Evolutionary conservation across 2,888 invertebrate species (phyloP).

Genomic region (Acanthosoma haemorrhoidale): DNA sequence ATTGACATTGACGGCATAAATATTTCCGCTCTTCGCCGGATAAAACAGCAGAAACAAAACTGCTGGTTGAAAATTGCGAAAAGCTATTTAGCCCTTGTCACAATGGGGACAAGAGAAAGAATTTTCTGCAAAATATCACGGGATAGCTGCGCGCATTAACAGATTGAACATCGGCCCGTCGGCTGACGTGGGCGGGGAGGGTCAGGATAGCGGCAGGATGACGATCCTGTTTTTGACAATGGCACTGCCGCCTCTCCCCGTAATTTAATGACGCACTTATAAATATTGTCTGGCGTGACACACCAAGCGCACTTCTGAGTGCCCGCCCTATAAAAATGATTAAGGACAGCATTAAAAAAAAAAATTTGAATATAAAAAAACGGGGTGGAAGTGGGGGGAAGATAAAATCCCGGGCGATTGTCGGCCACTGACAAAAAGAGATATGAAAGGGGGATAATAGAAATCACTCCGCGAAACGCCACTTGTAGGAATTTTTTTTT

Average conservation of each 20-base stretch:
- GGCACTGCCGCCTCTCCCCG: not conserved
- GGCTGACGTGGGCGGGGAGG: too few species aligned
- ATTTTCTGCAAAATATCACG: constrained; percentile 1
- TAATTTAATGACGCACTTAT: constrained; percentile 4
- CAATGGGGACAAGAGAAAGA: not conserved
- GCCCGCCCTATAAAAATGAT: constrained; percentile 19
- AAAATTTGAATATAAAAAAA: not conserved
- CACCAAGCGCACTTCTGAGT: not conserved
- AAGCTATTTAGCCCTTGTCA: constrained; percentile 5
- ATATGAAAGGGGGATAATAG: not conserved
- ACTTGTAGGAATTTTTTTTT: too few species aligned
- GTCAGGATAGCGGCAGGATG: too few species aligned
- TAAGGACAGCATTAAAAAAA: constrained; percentile 9
- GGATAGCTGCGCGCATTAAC: not conserved
- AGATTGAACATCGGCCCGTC: not conserved
- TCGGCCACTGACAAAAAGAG: not conserved
- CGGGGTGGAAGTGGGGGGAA: not conserved
- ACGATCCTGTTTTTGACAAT: constrained; percentile 9
- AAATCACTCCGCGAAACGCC: not conserved
- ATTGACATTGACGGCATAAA: not conserved
- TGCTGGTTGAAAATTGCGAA: not conserved
- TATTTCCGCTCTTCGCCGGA: not conserved
- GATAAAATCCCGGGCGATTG: not conserved
- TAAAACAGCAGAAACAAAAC: constrained; percentile 3
- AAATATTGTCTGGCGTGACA: not conserved